Conservation (phyloP, 2,888 invertebrate genomes). For the Trissoscelio sp. region DNA sequence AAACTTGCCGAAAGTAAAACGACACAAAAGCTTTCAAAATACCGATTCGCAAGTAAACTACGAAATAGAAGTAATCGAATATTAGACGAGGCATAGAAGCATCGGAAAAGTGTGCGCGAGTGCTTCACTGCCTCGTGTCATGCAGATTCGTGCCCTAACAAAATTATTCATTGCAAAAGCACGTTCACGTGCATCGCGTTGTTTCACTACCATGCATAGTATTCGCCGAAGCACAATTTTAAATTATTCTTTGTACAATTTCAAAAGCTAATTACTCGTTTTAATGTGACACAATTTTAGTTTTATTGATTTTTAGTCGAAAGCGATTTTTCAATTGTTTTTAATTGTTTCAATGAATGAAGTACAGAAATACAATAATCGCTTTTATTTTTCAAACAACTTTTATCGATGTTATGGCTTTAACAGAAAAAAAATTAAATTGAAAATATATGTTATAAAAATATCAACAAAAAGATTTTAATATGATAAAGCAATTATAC, state of each 20-base stretch:
- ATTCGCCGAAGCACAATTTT: conserved; percentile 47
- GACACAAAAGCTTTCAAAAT: conserved; percentile 64
- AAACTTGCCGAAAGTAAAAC: conserved; percentile 59
- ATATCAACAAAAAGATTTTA: background rate
- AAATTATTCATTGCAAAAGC: conserved; percentile 65
- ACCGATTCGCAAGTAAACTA: conserved; percentile 66
- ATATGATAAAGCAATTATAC: background rate
- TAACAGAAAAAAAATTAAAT: too few species aligned
- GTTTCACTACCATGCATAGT: conserved; percentile 61
- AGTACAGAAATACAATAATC: too few species aligned
- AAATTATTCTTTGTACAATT: conserved; percentile 33
- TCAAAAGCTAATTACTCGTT: conserved; percentile 29
- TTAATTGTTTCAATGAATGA: too few species aligned
- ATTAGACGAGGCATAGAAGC: conserved; percentile 62
- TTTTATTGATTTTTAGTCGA: conserved; percentile 1
- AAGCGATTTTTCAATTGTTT: too few species aligned
- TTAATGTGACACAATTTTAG: conserved; percentile 14
- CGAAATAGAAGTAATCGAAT: conserved; percentile 58
- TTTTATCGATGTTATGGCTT: too few species aligned
- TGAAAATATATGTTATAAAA: background rate
- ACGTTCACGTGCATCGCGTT: conserved; percentile 56
- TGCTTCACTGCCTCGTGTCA: conserved; percentile 65
- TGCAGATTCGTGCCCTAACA: conserved; percentile 65
- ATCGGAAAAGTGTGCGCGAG: conserved; percentile 51
- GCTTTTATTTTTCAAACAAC: too few species aligned